Conservation (phyloP, 1,140 invertebrate species). For the Drosophila kurseongensis region DNA sequence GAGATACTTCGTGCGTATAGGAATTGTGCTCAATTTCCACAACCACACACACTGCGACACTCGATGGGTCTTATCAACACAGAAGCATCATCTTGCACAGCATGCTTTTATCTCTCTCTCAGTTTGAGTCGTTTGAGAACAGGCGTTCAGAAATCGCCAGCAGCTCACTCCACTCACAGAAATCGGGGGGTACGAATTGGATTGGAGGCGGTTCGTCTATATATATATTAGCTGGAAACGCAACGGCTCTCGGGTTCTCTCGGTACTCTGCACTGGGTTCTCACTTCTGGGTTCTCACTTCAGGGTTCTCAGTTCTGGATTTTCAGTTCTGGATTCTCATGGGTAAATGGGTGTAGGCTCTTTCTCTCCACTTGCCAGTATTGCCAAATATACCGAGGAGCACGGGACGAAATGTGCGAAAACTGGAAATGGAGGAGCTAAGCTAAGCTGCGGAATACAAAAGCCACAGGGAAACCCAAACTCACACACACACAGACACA, state of each 20-base stretch:
- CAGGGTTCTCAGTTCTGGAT: slow-evolving; percentile 4
- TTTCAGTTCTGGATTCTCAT: slow-evolving; percentile 12
- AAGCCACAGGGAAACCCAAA: slow-evolving; percentile 43
- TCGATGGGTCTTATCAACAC: slow-evolving; percentile 73
- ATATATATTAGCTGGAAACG: slow-evolving; percentile 18
- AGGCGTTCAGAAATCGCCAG: slow-evolving; percentile 70
- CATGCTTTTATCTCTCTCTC: slow-evolving; percentile 83
- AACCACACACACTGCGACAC: slow-evolving; percentile 26
- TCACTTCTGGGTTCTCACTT: slow-evolving; percentile 3
- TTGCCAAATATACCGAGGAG: slow-evolving; percentile 70
- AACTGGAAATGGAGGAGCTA: slow-evolving; percentile 75
- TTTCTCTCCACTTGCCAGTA: slow-evolving; percentile 48
- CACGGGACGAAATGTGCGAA: slow-evolving; percentile 40
- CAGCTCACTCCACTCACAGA: slow-evolving; percentile 64
- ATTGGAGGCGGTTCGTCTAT: neutral
- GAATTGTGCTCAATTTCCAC: slow-evolving; percentile 79
- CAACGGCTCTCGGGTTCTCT: slow-evolving; percentile 43
- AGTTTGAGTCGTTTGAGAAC: slow-evolving; percentile 81
- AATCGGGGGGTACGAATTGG: slow-evolving; percentile 20
- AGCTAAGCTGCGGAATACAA: slow-evolving; percentile 38
- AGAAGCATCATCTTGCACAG: slow-evolving; percentile 81
- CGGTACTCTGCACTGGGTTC: slow-evolving; percentile 8
- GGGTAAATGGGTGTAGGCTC: slow-evolving; percentile 8
- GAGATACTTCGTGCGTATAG: slow-evolving; percentile 61
- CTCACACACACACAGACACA: slow-evolving; percentile 5